phyloP scores from a whole-genome alignment of 1,140 invertebrate genomes.

The Diplogasteroides magnus region DNA sequence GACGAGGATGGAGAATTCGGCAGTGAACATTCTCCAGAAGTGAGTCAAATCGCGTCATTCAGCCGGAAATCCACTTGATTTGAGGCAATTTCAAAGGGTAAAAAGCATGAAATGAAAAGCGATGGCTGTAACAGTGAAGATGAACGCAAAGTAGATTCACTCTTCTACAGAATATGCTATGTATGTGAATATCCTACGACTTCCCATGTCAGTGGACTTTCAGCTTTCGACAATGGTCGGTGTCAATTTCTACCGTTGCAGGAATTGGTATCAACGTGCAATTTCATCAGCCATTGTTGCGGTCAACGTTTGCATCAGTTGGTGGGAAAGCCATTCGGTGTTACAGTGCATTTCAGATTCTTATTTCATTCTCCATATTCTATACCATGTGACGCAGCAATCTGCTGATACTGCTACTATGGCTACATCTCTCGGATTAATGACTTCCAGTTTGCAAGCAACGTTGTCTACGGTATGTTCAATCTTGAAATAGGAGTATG shows the following conservation, averaged over 20 bases:
- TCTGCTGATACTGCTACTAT: neutral
- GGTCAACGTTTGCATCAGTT: neutral
- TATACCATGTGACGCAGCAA: neutral
- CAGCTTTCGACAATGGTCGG: neutral
- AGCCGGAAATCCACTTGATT: neutral
- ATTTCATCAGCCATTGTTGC: neutral
- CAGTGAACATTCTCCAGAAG: neutral
- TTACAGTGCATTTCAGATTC: neutral
- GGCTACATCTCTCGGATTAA: neutral
- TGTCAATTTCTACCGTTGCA: neutral
- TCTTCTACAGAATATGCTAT: neutral
- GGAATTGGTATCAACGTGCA: neutral
- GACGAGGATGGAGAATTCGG: neutral
- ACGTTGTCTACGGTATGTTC: neutral
- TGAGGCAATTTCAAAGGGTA: neutral
- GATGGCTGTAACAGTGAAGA: neutral
- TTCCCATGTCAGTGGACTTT: neutral
- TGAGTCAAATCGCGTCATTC: neutral
- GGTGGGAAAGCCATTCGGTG: neutral
- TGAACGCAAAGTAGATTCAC: neutral
- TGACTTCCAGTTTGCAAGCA: neutral
- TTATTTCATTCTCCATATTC: neutral
- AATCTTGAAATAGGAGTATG: neutral
- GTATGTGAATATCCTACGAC: neutral
- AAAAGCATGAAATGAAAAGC: neutral